Evolutionary conservation across 2,888 invertebrate genomes (phyloP).

Genomic region (Nyleta sp.): DNA sequence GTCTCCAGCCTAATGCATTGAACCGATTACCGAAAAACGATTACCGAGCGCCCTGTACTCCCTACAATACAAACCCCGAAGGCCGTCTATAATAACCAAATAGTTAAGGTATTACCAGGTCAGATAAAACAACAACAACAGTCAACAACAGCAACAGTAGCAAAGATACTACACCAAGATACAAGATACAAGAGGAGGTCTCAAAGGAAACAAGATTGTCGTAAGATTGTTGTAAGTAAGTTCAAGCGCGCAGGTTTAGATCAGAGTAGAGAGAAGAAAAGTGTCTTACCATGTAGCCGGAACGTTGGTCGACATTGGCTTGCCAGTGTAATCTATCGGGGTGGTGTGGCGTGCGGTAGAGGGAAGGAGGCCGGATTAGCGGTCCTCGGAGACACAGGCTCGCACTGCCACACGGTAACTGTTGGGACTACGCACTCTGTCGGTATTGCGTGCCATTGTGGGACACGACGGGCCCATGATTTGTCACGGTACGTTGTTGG

Average conservation of each 20-base stretch:
- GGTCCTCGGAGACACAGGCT: constrained; percentile 82
- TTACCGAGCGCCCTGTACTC: too few relatives aligned
- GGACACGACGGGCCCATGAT: constrained; percentile 60
- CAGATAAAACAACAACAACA: constrained; percentile 39
- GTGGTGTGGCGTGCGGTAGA: constrained; percentile 81
- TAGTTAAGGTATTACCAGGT: too few relatives aligned
- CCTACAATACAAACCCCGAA: too few relatives aligned
- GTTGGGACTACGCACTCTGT: constrained; percentile 82
- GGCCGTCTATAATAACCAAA: too few relatives aligned
- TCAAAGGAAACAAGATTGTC: constrained; percentile 48
- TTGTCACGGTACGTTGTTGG: constrained; percentile 71
- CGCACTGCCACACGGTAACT: constrained; percentile 82
- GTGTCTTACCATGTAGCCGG: constrained; percentile 79
- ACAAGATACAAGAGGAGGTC: constrained; percentile 30
- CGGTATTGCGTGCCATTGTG: constrained; percentile 68
- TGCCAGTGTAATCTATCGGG: constrained; percentile 80
- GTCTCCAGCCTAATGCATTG: too few relatives aligned
- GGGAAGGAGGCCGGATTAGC: constrained; percentile 81
- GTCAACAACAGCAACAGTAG: constrained; percentile 49
- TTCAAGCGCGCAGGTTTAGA: constrained; percentile 66
- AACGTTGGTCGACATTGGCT: constrained; percentile 79
- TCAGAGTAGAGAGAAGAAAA: constrained; percentile 62
- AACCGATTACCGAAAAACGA: too few relatives aligned
- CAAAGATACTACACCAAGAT: constrained; percentile 44
- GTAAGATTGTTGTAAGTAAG: constrained; percentile 48